Base-by-base conservation (phyloP, 2,113 vertebrate species). In the Choloepus hoffmanni region DNA sequence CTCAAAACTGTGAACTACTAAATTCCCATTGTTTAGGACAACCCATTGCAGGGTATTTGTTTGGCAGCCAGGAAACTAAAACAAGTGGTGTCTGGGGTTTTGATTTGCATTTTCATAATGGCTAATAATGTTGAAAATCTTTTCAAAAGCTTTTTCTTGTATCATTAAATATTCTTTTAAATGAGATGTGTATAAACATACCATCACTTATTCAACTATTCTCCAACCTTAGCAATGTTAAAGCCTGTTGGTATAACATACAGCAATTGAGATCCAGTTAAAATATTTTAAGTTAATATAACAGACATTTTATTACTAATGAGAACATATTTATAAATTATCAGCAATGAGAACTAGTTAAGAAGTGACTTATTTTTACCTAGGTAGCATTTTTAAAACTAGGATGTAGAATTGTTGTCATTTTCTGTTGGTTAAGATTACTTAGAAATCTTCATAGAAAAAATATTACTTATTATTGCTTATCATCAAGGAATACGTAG, bases 371-470 rank as follows among this genome's bases (percentile, higher is more conserved):
- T 90, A 53, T 86, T 95, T 94, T 92, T 72, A 89, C 24, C 3
- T 82, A 90, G 55, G 50, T 58, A 78, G 62, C 24, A 94, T 87
- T 96, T 94, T 58, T 48, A 82, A 95, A 91, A 74, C 13, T 85
- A 50, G 14, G 1, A 77, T 93, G 5, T 94, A 72, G 48, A 92
- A 65, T 81, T 88, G 9, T 94, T 88, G 65, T 92, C n/a, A 73
- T 81, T 81, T 92, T 62, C n/a, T 70, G n/a, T 40, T 72, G 72
- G 40, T 43, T 74, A 88, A 91, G 65, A 88, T 43, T 93, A 79
- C 79, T 60, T 89, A 50, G 84, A 97, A 88, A 65, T 92, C 28
- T 88, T 90, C 26, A 88, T 65, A 84, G 58, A 81, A 93, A 83
- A 92, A 95, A 45, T 90, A 88, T 77, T 60, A 81, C 21, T 68